phyloP scores from a whole-genome alignment of 2,113 vertebrate genomes.

The Centrocercus urophasianus region DNA sequence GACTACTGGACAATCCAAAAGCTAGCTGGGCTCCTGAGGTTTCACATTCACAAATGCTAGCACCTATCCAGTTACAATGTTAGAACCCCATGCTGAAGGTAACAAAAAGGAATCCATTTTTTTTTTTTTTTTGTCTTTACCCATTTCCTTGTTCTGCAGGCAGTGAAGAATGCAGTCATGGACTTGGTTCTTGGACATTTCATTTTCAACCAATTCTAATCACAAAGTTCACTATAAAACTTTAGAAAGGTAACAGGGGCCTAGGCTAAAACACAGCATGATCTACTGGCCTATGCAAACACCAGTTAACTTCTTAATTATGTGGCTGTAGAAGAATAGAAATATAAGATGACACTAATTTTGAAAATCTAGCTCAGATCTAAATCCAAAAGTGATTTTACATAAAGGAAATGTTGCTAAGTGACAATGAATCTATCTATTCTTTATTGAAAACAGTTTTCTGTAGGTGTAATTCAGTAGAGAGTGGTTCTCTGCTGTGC shows the following conservation, averaged over 20 bases:
- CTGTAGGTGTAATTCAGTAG: not conserved
- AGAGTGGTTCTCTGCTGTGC: not conserved
- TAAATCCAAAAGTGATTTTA: not conserved
- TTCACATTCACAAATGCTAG: not conserved
- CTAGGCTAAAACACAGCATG: not conserved
- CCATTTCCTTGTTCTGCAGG: not conserved
- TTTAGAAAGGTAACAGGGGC: no score
- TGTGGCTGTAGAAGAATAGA: not conserved
- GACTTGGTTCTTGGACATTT: not conserved
- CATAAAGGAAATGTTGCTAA: not conserved
- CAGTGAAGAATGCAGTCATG: not conserved
- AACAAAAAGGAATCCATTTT: not conserved
- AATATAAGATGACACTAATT: not conserved
- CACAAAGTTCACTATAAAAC: not conserved
- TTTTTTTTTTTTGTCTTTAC: not conserved
- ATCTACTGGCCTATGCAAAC: not conserved
- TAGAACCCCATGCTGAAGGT: not conserved
- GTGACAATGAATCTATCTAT: not conserved
- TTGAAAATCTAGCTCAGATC: not conserved
- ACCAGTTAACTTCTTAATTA: not conserved
- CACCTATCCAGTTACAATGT: not conserved
- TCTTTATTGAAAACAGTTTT: not conserved
- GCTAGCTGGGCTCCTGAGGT: not conserved
- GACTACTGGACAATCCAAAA: not conserved
- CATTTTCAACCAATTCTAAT: not conserved